These are phyloP conservation scores for Sinocyclocheilus rhinocerous DNA, from an alignment of 2,113 vertebrate species.

Conservation along the genomic window DNA sequence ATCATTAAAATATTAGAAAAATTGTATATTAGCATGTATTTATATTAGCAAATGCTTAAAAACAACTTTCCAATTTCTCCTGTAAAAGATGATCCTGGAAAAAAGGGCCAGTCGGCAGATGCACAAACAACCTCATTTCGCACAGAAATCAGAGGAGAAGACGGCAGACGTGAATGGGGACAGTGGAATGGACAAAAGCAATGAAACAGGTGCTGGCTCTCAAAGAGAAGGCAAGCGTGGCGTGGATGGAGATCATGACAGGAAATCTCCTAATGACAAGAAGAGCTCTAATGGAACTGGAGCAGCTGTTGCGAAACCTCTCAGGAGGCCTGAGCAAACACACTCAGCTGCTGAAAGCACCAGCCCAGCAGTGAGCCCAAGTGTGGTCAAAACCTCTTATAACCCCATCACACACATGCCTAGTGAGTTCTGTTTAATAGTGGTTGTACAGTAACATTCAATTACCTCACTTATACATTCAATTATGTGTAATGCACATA, in stretches of 20 bases:
- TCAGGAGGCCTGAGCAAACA: neutral
- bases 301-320: slow-evolving; percentile 44
- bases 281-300: slow-evolving; percentile 37
- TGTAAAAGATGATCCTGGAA: slow-evolving; percentile 83
- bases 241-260: neutral
- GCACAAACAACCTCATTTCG: slow-evolving; percentile 56
- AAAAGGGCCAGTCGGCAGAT: slow-evolving; percentile 65
- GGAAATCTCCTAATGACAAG: slow-evolving; percentile 25
- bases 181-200: slow-evolving; percentile 40
- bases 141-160: slow-evolving; percentile 55
- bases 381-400: slow-evolving; percentile 65
- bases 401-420: slow-evolving; percentile 80
- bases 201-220: slow-evolving; percentile 29
- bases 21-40: neutral
- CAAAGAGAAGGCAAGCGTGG: slow-evolving; percentile 38
- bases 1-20: neutral
- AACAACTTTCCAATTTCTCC: slow-evolving; percentile 1
- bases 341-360: slow-evolving; percentile 46
- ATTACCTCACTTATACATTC: neutral
- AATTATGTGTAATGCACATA: no score
- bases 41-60: neutral
- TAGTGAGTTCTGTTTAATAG: slow-evolving; percentile 48
- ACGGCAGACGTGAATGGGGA: slow-evolving; percentile 1
- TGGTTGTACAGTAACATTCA: neutral
- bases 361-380: slow-evolving; percentile 46